Conservation (phyloP, 2,797 vertebrate species). For the Acanthurus tractus region DNA sequence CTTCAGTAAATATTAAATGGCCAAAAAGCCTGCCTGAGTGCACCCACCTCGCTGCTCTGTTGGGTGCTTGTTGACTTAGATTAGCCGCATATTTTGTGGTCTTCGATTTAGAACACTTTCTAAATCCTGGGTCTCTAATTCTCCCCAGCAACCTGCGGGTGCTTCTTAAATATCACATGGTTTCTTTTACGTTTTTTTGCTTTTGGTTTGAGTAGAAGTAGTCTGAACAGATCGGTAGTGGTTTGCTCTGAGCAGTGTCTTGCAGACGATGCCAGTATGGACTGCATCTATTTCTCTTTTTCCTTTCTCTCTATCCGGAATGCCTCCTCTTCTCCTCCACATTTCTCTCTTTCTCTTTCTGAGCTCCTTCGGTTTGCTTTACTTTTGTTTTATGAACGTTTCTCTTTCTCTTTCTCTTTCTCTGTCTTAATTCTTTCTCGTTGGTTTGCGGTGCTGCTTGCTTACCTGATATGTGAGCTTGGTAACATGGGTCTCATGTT, state of each 20-base stretch:
- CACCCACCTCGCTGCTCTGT: slow-evolving; percentile 48
- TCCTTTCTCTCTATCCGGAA: slow-evolving; percentile 76
- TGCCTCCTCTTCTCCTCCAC: slow-evolving; percentile 70
- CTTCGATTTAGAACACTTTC: slow-evolving; percentile 48
- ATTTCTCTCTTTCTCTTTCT: slow-evolving; percentile 61
- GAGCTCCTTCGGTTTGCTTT: slow-evolving; percentile 59
- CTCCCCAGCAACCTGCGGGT: slow-evolving; percentile 72
- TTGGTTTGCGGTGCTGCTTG: slow-evolving; percentile 77
- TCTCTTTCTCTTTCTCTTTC: slow-evolving; percentile 59
- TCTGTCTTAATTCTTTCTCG: slow-evolving; percentile 47
- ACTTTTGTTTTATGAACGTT: slow-evolving; percentile 78
- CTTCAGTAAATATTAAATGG: slow-evolving; percentile 63
- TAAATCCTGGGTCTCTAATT: slow-evolving; percentile 60
- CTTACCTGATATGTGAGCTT: slow-evolving; percentile 76
- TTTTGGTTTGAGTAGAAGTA: slow-evolving; percentile 78
- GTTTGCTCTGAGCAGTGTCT: slow-evolving; percentile 82
- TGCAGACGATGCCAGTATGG: slow-evolving; percentile 83
- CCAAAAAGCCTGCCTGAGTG: slow-evolving; percentile 55
- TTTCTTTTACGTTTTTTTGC: slow-evolving; percentile 64
- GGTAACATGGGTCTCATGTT: slow-evolving; percentile 78
- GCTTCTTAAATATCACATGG: slow-evolving; percentile 74
- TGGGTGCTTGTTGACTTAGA: slow-evolving; percentile 63
- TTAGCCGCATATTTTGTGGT: slow-evolving; percentile 61
- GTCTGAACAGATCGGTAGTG: slow-evolving; percentile 66
- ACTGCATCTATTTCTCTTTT: slow-evolving; percentile 77